Evolutionary conservation across 2,113 vertebrate genomes (phyloP).

Genomic region (Lontra canadensis): DNA sequence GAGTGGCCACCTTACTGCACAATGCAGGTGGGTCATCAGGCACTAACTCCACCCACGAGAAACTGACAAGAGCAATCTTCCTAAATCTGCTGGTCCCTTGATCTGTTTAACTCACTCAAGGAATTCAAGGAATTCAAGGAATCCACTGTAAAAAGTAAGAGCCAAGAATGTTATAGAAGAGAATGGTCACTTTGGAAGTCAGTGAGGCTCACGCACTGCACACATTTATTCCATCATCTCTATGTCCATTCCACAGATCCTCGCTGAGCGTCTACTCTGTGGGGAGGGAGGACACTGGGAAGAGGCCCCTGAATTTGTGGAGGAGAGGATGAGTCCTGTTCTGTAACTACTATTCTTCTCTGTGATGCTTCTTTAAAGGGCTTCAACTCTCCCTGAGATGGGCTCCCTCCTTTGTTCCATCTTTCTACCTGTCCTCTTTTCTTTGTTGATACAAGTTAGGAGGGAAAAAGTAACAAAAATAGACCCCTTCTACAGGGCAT

Average conservation of each 20-base stretch:
- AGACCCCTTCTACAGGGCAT: rapidly evolving
- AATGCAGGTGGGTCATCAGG: neutral
- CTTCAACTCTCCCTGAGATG: neutral
- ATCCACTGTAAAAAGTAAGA: neutral
- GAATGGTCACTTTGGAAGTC: too few relatives aligned
- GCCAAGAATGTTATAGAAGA: neutral
- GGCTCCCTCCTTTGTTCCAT: neutral
- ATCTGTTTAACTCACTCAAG: neutral
- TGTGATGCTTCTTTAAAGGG: neutral
- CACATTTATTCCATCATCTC: neutral
- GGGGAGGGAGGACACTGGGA: neutral
- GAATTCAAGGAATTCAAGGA: too few relatives aligned
- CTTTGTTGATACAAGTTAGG: neutral
- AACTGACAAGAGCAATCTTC: neutral
- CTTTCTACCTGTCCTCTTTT: neutral
- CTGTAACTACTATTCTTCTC: neutral
- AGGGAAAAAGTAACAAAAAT: neutral
- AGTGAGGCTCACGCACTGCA: neutral
- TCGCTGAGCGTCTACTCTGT: rapidly evolving
- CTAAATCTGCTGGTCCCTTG: too few relatives aligned
- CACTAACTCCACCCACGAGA: too few relatives aligned
- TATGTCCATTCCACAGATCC: too few relatives aligned
- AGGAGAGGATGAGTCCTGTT: neutral
- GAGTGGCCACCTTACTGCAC: neutral
- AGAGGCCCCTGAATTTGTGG: neutral